Evolutionary conservation across 2,888 invertebrate species (phyloP), one percentile per base, ranked within the genome.

Genomic region (Agrochola litura): DNA sequence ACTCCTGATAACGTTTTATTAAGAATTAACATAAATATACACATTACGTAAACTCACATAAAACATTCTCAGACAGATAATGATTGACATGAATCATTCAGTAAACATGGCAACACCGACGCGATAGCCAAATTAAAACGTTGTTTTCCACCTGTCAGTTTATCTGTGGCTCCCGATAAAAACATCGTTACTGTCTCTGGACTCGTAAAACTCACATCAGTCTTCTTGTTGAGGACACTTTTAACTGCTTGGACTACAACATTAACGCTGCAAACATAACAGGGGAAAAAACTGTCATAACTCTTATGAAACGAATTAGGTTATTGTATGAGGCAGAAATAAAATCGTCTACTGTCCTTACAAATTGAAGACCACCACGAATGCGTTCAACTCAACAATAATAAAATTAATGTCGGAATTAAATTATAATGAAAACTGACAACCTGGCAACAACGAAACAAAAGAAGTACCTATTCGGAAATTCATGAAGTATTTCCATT

Each of bases 121-220:
- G 41, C 19, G 76, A 73, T 76, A 65, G 49, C 58, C 65, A 74
- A 79, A 85, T 79, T 68, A 79, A 85, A 73, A 68, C 30, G 65
- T 71, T 66, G 60, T 56, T 56, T 73, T 75, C 63, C 77, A 88
- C 86, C 88, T 88, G 85, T 83, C 76, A 52, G 30, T 72, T 85
- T 85, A 84, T 84, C 88, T 81, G 43, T 74, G 76, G n/a, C 54
- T 66, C 60, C 56, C 71, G 83, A 86, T 88, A 86, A 86, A 85
- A 85, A 74, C 68, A 66, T 79, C 87, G 70, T 86, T 76, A 83
- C 71, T 72, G 78, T 81, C 75, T 61, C 73, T 22, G 14, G 37
- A 49, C 68, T 84, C 82, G 83, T 86, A 81, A 82, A 86, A 82
- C 65, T 73, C 64, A 68, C 64, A 86, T 83, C 54, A 76, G 65